Percentiles rank a stretch among this genome's conserved stretches.
Evolutionary conservation across 1,140 invertebrate genomes (phyloP).

Genomic region (Archegozetes longisetosus): DNA sequence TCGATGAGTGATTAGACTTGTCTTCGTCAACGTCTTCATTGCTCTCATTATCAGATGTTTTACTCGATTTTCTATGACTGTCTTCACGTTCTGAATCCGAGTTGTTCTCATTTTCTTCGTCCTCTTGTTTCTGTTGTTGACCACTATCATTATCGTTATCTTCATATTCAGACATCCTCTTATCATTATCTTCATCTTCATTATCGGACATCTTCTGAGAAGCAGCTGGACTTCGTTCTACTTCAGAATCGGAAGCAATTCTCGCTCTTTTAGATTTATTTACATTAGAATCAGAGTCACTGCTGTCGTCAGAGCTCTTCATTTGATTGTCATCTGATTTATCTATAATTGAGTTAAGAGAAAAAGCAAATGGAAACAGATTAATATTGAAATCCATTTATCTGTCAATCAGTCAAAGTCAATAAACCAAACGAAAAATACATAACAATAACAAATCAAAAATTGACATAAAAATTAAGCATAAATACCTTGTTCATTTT

Average conservation of each 20-base stretch:
- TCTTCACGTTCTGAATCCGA: slow-evolving; percentile 8
- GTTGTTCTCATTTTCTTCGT: slow-evolving; percentile 28
- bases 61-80: too few relatives aligned
- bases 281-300: neutral
- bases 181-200: slow-evolving; percentile 5
- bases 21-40: too few relatives aligned
- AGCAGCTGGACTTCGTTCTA: slow-evolving; percentile 14
- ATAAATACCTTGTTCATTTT: too few relatives aligned
- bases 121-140: slow-evolving; percentile 10
- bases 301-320: neutral
- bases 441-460: too few relatives aligned
- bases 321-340: neutral
- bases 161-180: too few relatives aligned
- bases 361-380: neutral
- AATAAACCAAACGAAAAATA: too few relatives aligned
- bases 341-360: neutral
- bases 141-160: neutral
- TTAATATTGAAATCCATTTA: neutral
- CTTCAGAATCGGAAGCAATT: slow-evolving; percentile 15
- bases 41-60: too few relatives aligned
- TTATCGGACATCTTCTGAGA: neutral
- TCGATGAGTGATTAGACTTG: too few relatives aligned
- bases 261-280: neutral
- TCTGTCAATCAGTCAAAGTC: too few relatives aligned
- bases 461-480: too few relatives aligned